Conservation (phyloP, 2,888 invertebrate species). For the Eupithecia inturbata region DNA sequence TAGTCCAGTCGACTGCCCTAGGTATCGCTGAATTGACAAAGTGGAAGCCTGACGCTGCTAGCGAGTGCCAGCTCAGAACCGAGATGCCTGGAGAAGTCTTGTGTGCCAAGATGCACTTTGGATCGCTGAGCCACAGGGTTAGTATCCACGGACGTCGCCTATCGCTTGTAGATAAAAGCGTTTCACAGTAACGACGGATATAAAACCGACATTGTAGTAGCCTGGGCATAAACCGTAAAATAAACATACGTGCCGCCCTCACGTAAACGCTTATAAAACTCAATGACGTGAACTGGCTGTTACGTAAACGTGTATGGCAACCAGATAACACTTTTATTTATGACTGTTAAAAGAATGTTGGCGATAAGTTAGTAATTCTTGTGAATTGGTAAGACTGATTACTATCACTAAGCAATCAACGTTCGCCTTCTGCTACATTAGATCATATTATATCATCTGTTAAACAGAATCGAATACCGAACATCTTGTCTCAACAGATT, state of each 20-base stretch:
- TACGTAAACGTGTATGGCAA: conserved; percentile 32
- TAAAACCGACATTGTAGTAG: conserved; percentile 14
- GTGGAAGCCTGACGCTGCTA: background rate
- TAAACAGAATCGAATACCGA: too few relatives aligned
- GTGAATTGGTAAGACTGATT: background rate
- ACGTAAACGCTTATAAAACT: conserved; percentile 21
- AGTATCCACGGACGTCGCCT: background rate
- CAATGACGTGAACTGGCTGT: conserved; percentile 26
- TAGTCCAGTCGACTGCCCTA: background rate
- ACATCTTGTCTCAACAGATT: too few relatives aligned
- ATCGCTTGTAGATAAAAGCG: background rate
- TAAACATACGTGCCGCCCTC: conserved; percentile 26
- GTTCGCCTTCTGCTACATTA: background rate
- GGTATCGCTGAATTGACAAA: background rate
- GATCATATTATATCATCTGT: background rate
- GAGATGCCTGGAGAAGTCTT: background rate
- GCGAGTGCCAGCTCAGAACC: background rate
- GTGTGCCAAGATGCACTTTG: background rate
- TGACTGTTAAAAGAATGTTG: background rate
- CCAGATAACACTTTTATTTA: conserved; percentile 28
- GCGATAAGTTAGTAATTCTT: background rate
- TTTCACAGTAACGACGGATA: background rate
- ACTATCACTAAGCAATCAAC: background rate
- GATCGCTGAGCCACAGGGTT: background rate
- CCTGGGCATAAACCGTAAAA: conserved; percentile 18